phyloP scores from a whole-genome alignment of 2,797 vertebrate species.

The Pipistrellus pygmaeus region DNA sequence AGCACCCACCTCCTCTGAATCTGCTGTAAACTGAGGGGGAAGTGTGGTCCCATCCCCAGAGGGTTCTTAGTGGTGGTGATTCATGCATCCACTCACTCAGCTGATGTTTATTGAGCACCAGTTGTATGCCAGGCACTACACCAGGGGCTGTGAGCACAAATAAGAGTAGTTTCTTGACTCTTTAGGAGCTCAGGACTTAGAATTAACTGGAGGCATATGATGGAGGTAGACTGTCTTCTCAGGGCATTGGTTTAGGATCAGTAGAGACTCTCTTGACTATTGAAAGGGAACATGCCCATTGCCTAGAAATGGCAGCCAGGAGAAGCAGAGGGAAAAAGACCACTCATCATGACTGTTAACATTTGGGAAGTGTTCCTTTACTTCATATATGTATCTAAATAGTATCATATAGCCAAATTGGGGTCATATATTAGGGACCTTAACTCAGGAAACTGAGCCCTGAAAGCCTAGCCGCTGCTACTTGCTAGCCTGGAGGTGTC shows the following conservation, averaged over 20 bases:
- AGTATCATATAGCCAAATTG: neutral
- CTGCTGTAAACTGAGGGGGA: neutral
- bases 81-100: neutral
- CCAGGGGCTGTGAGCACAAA: neutral
- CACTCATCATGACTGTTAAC: neutral
- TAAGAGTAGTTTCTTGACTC: neutral
- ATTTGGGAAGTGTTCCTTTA: neutral
- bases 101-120: neutral
- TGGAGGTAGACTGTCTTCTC: neutral
- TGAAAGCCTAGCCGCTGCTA: neutral
- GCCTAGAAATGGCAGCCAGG: neutral
- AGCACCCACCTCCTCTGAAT: neutral
- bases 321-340: constrained; percentile 11
- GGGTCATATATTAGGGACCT: neutral
- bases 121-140: no score
- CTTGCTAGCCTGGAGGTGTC: neutral
- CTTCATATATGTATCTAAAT: neutral
- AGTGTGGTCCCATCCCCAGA: accelerated
- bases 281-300: neutral
- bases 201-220: neutral
- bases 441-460: neutral
- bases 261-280: neutral
- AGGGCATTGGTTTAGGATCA: neutral
- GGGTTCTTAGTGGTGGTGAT: neutral
- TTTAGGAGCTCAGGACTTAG: neutral